phyloP scores from a whole-genome alignment of 2,888 invertebrate species.

The Melanargia galathea region DNA sequence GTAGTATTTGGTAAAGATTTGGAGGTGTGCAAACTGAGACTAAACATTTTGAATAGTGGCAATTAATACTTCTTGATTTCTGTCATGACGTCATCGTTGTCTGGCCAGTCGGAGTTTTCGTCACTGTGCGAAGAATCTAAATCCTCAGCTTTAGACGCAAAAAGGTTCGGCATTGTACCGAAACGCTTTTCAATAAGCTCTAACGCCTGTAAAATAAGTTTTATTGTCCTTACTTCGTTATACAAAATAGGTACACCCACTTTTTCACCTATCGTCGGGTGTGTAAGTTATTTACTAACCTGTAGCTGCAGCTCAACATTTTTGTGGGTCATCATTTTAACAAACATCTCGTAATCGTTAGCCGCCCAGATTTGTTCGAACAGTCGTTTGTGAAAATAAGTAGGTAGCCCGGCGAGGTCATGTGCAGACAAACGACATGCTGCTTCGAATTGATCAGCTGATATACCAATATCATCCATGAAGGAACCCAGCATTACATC shows the following conservation, averaged over 20 bases:
- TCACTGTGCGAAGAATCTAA: conserved; percentile 61
- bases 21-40: too few relatives aligned
- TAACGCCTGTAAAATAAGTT: conserved; percentile 84
- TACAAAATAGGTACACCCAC: too few relatives aligned
- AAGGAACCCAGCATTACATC: conserved; percentile 94
- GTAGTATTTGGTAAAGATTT: too few relatives aligned
- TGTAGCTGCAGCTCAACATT: conserved; percentile 94
- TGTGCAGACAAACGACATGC: conserved; percentile 85
- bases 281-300: too few relatives aligned
- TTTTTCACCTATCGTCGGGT: too few relatives aligned
- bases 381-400: conserved; percentile 83
- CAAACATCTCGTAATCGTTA: conserved; percentile 94
- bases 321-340: conserved; percentile 95
- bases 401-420: conserved; percentile 75
- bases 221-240: not conserved
- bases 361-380: conserved; percentile 94
- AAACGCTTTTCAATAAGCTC: conserved; percentile 91
- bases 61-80: conserved; percentile 79
- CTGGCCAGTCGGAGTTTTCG: conserved; percentile 67
- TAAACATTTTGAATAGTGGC: not conserved
- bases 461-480: conserved; percentile 95
- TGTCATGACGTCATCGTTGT: conserved; percentile 83
- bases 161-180: conserved; percentile 85
- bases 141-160: conserved; percentile 74
- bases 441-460: conserved; percentile 92